Conservation (phyloP, 1,140 invertebrate genomes). For the Rhagoletis pomonella region DNA sequence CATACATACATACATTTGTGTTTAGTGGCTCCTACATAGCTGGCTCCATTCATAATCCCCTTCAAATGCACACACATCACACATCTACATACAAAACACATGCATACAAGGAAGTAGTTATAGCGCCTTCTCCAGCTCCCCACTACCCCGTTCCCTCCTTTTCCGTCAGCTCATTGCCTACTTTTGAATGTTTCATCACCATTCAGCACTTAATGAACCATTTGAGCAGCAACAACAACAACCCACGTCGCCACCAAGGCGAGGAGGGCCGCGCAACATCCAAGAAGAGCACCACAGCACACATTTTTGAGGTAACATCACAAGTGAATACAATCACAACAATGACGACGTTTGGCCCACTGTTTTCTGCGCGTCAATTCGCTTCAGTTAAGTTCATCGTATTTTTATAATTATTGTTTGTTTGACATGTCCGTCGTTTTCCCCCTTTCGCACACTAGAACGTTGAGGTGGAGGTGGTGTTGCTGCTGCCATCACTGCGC, state of each 20-base stretch:
- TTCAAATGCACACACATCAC: neutral
- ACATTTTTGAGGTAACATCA: neutral
- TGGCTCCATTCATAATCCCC: constrained; percentile 33
- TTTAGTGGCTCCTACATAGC: neutral
- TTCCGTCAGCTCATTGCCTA: neutral
- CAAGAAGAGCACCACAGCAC: neutral
- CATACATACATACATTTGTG: too few relatives aligned
- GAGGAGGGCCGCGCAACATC: neutral
- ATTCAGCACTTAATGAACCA: constrained; percentile 21
- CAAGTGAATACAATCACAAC: neutral
- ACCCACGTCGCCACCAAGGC: neutral
- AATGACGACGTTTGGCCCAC: neutral
- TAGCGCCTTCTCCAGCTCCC: neutral
- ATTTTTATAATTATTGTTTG: constrained; percentile 55
- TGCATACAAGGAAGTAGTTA: neutral
- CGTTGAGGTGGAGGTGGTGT: neutral
- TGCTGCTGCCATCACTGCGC: too few relatives aligned
- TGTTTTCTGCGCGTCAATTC: constrained; percentile 32
- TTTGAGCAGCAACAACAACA: neutral
- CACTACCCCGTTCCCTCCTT: neutral
- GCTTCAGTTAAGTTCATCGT: constrained; percentile 46
- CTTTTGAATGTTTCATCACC: constrained; percentile 7
- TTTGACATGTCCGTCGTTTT: constrained; percentile 27
- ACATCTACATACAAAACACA: neutral
- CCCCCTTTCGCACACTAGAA: neutral